Evolutionary conservation across 2,113 vertebrate genomes (phyloP).

Genomic region (Enhydra lutris): DNA sequence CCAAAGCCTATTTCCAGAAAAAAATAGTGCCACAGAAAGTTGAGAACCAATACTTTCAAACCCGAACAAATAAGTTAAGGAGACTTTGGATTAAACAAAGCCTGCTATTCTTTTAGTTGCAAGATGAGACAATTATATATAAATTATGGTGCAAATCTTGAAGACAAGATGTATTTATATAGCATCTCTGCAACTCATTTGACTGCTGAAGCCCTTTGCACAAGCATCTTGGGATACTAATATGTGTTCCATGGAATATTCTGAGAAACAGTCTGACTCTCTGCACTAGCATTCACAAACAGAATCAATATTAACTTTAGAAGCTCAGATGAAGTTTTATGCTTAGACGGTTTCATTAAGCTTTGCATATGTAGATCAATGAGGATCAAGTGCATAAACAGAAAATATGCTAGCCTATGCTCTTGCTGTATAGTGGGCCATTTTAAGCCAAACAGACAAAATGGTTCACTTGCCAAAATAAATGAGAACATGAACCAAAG

Average conservation of each 20-base stretch:
- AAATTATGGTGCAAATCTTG: neutral
- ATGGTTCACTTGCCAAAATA: conserved; percentile 21
- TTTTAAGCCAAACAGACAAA: conserved; percentile 31
- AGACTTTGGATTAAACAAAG: neutral
- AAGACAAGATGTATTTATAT: neutral
- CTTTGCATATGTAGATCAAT: neutral
- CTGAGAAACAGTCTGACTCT: neutral
- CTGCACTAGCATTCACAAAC: neutral
- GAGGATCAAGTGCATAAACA: neutral
- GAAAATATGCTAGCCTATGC: neutral
- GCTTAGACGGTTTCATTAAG: neutral
- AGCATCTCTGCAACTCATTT: neutral
- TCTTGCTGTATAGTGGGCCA: neutral
- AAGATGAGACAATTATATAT: neutral
- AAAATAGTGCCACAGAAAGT: neutral
- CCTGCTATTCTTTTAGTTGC: neutral
- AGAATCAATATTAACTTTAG: neutral
- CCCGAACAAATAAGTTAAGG: neutral
- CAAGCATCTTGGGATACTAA: neutral
- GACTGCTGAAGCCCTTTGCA: neutral
- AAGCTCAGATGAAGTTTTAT: neutral
- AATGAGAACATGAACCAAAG: neutral
- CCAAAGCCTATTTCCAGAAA: neutral
- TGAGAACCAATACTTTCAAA: neutral
- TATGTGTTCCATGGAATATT: neutral